Conservation (phyloP, 2,888 invertebrate genomes). For the Leistus spinibarbis region DNA sequence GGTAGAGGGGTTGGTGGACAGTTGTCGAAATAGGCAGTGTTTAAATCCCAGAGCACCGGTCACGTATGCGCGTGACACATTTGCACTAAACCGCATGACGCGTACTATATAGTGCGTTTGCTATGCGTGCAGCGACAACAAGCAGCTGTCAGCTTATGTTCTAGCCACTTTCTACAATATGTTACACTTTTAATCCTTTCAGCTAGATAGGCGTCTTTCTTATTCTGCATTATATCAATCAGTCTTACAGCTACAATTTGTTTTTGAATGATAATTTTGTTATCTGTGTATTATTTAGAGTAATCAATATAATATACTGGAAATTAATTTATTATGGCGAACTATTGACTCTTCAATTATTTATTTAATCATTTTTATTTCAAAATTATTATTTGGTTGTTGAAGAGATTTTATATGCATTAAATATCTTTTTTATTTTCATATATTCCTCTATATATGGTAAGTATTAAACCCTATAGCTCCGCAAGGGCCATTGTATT, state of each 20-base stretch:
- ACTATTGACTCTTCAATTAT: no score
- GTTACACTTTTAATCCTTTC: background rate
- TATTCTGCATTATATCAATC: background rate
- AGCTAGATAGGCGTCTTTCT: background rate
- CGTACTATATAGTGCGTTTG: slow-evolving; percentile 5
- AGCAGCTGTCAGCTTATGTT: background rate
- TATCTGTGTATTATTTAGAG: background rate
- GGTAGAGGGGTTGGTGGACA: background rate
- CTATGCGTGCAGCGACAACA: background rate
- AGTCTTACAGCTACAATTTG: background rate
- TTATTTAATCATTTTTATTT: no score
- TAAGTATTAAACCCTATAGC: no score
- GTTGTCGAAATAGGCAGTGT: background rate
- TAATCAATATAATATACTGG: background rate
- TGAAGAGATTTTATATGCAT: no score
- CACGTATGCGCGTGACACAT: slow-evolving; percentile 5
- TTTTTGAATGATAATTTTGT: background rate
- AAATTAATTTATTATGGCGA: no score
- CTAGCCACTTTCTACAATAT: background rate
- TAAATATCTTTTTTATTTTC: no score
- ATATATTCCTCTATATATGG: no score
- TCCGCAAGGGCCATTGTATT: no score
- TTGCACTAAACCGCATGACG: slow-evolving; percentile 10
- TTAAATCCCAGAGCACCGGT: background rate
- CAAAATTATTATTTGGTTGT: no score